Conservation (phyloP, 2,113 vertebrate species). For the Carettochelys insculpta region DNA sequence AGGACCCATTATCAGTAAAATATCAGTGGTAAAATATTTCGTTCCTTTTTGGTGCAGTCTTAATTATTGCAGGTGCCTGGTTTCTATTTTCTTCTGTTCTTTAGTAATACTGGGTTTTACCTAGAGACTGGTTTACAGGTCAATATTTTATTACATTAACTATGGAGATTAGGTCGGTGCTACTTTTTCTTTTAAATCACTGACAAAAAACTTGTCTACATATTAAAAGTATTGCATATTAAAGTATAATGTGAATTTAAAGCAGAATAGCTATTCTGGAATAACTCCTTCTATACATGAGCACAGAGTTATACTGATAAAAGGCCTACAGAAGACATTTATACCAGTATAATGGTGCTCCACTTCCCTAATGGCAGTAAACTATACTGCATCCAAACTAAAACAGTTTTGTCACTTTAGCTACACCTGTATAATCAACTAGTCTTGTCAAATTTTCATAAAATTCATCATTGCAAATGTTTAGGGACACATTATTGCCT, state of each 20-base stretch:
- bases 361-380: too few relatives aligned
- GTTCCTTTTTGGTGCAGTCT: too few relatives aligned
- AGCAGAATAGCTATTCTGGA: not conserved
- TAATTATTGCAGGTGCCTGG: not conserved
- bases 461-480: not conserved
- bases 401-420: too few relatives aligned
- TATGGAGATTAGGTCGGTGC: not conserved
- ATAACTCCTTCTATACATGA: not conserved
- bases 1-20: not conserved
- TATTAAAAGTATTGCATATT: not conserved
- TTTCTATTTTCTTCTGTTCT: not conserved
- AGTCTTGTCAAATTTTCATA: not conserved
- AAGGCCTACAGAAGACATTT: not conserved
- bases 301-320: not conserved
- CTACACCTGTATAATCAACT: not conserved
- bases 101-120: not conserved
- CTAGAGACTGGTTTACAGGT: not conserved
- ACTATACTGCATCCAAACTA: not conserved
- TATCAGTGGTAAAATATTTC: not conserved
- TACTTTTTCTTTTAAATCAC: rapidly evolving
- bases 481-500: not conserved
- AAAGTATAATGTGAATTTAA: rapidly evolving
- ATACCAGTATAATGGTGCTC: too few relatives aligned
- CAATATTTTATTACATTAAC: not conserved
- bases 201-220: not conserved